Conservation (phyloP, 2,888 invertebrate genomes). For the Acanthosepion pharaonis region DNA sequence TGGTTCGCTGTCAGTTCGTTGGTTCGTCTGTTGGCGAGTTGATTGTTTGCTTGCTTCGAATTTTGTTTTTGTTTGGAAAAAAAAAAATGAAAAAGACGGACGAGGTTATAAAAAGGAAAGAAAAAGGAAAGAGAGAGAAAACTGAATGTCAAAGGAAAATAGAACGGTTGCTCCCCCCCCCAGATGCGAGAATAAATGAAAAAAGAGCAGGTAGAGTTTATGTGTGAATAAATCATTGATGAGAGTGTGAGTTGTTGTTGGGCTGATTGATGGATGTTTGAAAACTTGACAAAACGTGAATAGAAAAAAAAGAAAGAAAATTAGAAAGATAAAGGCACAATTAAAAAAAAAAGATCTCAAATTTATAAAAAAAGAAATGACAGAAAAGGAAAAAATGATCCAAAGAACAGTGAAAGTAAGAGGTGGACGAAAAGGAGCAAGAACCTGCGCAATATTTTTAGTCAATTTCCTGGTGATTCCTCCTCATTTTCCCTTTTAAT, state of each 20-base stretch:
- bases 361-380: background rate
- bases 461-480: background rate
- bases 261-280: background rate
- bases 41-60: background rate
- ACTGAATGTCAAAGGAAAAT: background rate
- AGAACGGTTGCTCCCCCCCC: background rate
- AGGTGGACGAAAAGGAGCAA: background rate
- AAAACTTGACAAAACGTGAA: background rate
- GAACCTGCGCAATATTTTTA: constrained; percentile 17
- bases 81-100: background rate
- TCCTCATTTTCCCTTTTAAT: background rate
- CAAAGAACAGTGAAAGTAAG: background rate
- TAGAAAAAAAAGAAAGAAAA: background rate
- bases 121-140: background rate
- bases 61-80: background rate
- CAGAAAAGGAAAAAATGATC: background rate
- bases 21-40: background rate
- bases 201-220: background rate
- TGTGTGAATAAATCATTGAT: background rate
- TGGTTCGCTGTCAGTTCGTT: background rate
- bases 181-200: background rate
- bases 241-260: background rate
- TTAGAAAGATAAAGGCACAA: background rate
- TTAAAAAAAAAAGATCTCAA: background rate
- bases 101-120: background rate